Base-by-base conservation (phyloP, 2,113 vertebrate genomes). In the Tupaia chinensis region DNA sequence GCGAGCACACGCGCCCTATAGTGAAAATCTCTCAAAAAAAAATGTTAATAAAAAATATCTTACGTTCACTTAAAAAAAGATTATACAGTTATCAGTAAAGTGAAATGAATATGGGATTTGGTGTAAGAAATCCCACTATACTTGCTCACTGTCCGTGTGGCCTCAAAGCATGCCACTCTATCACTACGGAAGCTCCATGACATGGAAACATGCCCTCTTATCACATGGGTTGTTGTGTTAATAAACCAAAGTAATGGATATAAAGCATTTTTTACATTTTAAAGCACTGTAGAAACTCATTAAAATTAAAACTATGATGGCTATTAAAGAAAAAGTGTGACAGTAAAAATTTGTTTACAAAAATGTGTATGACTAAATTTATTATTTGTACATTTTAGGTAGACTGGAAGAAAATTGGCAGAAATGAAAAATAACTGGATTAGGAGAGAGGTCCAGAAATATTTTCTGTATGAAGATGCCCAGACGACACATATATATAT, bases 231-330 rank as follows among this genome's bases (percentile, higher is more conserved):
- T 60, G 19, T 65, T 22, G 61, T 29, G 63, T 87, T 66, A 32
- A 76, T 66, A 83, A 87, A 83, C n/a, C 14, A 74, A 72, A 27
- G 87, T n/a, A 70, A 77, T 5, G 23, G 77, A 68, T 76, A 77
- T 27, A 81, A 72, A 83, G 53, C 14, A 58, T 17, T 80, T 92
- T 70, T 78, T 56, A 93, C 15, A 58, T 58, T 73, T 72, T 81
- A 85, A 93, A 91, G 65, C 25, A 82, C 53, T 10, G 88, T 14
- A 78, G 13, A 34, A 74, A 11, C 61, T 89, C n/a, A n/a, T 86
- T 95, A 80, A 95, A 77, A 90, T 87, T 79, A 58, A 77, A 80
- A 44, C 74, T 82, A 74, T 5, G 23, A 72, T 74, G 56, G 84
- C 85, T 85, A 80, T 78, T 69, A 92, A 7, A 68, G 65, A 63